Conservation (phyloP, 2,888 invertebrate genomes). For the Plemyria rubiginata region DNA sequence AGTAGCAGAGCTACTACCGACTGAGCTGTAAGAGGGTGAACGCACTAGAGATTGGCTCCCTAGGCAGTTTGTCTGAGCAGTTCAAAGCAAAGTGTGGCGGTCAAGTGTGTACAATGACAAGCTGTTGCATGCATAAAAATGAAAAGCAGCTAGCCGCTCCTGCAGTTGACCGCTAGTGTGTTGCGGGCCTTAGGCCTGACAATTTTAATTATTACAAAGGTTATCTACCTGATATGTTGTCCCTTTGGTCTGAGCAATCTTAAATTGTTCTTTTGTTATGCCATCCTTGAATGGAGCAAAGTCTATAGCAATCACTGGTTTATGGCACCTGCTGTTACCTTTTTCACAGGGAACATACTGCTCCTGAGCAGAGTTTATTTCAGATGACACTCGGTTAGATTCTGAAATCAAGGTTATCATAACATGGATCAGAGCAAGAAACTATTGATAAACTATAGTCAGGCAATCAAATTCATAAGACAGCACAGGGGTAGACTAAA, state of each 20-base stretch:
- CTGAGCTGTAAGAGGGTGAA: too few species aligned
- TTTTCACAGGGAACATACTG: constrained; percentile 83
- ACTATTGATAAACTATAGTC: neutral
- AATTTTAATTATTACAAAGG: neutral
- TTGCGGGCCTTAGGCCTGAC: too few species aligned
- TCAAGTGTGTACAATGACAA: too few species aligned
- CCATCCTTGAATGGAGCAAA: constrained; percentile 89
- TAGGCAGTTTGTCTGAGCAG: too few species aligned
- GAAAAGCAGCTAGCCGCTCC: too few species aligned
- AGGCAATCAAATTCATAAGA: too few species aligned
- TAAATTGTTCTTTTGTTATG: constrained; percentile 88
- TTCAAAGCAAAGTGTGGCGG: too few species aligned
- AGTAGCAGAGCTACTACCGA: too few species aligned
- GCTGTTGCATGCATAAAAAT: too few species aligned
- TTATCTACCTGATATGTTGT: constrained; percentile 70
- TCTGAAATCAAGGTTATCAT: constrained; percentile 56
- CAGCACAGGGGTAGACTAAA: too few species aligned
- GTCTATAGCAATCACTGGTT: constrained; percentile 87
- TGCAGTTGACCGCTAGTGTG: too few species aligned
- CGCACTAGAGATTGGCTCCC: too few species aligned
- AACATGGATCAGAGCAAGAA: neutral
- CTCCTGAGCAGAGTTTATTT: constrained; percentile 78
- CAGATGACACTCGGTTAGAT: constrained; percentile 70
- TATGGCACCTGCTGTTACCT: constrained; percentile 87
- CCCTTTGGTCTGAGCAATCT: constrained; percentile 77